A percentile compares a stretch with the other conserved stretches of the same genome.
Evolutionary conservation across 2,888 invertebrate species (phyloP).

Genomic region (Deilephila elpenor): DNA sequence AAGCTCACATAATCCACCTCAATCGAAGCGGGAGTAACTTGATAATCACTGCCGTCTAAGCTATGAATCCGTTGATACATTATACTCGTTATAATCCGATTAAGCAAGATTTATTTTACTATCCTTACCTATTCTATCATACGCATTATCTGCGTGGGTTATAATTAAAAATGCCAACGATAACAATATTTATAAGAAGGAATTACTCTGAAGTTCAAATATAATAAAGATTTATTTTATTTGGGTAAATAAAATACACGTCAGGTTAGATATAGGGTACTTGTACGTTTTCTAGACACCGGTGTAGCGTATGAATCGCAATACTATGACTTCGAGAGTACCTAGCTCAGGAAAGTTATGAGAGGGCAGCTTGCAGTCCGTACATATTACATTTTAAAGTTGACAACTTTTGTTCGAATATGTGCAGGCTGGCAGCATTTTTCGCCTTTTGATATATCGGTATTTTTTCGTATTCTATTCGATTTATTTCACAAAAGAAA

Average conservation of each 20-base stretch:
- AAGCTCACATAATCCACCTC: background rate
- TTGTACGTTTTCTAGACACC: background rate
- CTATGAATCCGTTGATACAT: background rate
- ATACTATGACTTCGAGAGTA: background rate
- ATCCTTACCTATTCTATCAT: background rate
- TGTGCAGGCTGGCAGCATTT: background rate
- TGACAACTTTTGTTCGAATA: conserved; percentile 1
- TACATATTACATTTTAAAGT: conserved; percentile 6
- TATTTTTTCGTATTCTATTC: background rate
- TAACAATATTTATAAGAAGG: too few relatives aligned
- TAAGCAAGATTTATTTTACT: background rate
- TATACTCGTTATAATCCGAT: background rate
- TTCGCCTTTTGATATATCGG: background rate
- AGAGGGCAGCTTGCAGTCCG: background rate
- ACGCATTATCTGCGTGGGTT: too few relatives aligned
- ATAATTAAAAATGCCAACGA: too few relatives aligned
- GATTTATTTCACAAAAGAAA: background rate
- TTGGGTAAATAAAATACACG: too few relatives aligned
- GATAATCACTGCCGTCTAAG: background rate
- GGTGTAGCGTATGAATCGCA: background rate
- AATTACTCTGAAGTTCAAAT: too few relatives aligned
- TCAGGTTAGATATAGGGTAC: background rate
- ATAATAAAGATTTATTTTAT: too few relatives aligned
- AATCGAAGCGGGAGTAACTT: background rate
- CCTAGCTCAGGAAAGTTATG: background rate